Percentiles rank a stretch among this genome's conserved stretches.
phyloP scores from a whole-genome alignment of 2,797 vertebrate genomes.

The Micromesistius poutassou region DNA sequence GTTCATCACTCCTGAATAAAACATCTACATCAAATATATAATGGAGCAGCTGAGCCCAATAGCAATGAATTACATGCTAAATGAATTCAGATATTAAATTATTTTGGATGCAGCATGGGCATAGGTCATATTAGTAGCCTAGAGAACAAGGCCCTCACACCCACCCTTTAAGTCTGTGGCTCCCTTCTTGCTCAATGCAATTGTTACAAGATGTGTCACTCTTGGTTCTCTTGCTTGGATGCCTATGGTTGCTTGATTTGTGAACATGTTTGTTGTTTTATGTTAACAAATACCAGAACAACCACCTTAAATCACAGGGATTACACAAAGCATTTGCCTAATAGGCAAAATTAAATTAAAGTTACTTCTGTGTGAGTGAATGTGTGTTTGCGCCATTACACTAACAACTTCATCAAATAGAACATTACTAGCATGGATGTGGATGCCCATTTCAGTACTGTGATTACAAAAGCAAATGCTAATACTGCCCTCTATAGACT shows the following conservation, averaged over 20 bases:
- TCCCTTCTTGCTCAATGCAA: background rate
- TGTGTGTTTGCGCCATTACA: slow-evolving; percentile 10
- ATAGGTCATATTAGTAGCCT: background rate
- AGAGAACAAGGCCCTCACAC: slow-evolving; percentile 6
- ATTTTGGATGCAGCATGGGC: background rate
- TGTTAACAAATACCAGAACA: background rate
- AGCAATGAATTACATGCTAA: background rate
- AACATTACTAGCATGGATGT: slow-evolving; percentile 35
- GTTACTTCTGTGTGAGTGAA: slow-evolving; percentile 18
- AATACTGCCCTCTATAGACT: slow-evolving; percentile 53
- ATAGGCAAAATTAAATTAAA: slow-evolving; percentile 10
- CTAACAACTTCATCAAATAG: slow-evolving; percentile 4
- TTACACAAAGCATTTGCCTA: slow-evolving; percentile 19
- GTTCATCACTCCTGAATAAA: slow-evolving; percentile 15
- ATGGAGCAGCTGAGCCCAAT: background rate
- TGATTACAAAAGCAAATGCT: slow-evolving; percentile 28
- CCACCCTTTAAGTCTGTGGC: background rate
- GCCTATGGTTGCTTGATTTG: background rate
- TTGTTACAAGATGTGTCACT: background rate
- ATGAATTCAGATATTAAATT: background rate
- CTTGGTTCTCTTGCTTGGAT: background rate
- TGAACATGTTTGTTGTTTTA: background rate
- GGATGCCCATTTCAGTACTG: slow-evolving; percentile 22
- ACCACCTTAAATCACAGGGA: slow-evolving; percentile 9
- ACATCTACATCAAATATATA: background rate